These are phyloP conservation scores for Sebastes cheni DNA, from an alignment of 2,797 vertebrate species.

Conservation along the genomic window DNA sequence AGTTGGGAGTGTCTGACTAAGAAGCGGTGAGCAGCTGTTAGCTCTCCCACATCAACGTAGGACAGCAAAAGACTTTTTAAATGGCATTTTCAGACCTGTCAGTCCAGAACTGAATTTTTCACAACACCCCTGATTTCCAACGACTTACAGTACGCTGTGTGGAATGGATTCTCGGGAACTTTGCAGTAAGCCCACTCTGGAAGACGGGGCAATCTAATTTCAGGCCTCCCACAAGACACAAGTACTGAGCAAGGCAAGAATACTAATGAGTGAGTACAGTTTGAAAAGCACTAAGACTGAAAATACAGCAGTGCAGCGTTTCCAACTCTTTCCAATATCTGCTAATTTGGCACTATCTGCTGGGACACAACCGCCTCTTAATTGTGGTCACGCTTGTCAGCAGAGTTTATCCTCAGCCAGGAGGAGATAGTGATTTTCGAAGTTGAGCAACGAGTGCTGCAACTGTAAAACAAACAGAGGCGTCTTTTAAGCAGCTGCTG, in stretches of 20 bases:
- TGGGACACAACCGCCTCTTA: slow-evolving; percentile 12
- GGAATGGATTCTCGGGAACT: slow-evolving; percentile 13
- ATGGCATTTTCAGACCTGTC: slow-evolving; percentile 20
- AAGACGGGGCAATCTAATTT: slow-evolving; percentile 38
- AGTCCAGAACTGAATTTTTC: slow-evolving; percentile 16
- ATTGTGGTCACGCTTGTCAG: slow-evolving; percentile 23
- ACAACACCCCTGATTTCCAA: slow-evolving; percentile 12
- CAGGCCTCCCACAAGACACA: slow-evolving; percentile 33
- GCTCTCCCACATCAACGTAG: not conserved
- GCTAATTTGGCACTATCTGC: slow-evolving; percentile 18
- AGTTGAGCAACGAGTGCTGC: not conserved
- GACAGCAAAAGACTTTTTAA: slow-evolving; percentile 6
- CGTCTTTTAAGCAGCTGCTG: not conserved
- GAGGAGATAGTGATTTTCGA: slow-evolving; percentile 9
- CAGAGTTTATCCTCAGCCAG: slow-evolving; percentile 18
- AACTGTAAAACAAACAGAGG: slow-evolving; percentile 3
- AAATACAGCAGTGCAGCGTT: not conserved
- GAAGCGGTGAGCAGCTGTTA: not conserved
- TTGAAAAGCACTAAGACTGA: slow-evolving; percentile 2
- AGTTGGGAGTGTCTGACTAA: not conserved
- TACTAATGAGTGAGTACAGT: slow-evolving; percentile 34
- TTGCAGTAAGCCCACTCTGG: slow-evolving; percentile 33
- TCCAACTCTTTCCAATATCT: slow-evolving; percentile 14
- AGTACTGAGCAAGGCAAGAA: slow-evolving; percentile 26
- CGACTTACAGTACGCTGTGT: not conserved